Evolutionary conservation across 2,888 invertebrate species (phyloP).

Genomic region (Thecocarcelia acutangulata): DNA sequence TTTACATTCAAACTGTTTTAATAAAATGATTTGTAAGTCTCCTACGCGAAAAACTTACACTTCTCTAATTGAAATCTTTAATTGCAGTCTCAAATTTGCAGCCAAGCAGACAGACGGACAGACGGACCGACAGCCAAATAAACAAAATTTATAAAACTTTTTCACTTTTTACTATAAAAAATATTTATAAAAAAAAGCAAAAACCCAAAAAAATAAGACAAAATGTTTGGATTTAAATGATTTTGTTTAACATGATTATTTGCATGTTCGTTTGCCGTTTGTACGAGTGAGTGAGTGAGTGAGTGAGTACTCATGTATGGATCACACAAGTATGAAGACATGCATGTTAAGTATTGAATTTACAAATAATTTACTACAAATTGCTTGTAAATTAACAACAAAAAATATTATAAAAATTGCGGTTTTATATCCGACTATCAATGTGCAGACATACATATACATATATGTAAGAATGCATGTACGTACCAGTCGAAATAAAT

Average conservation of each 20-base stretch:
- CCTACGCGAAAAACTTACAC: conserved; percentile 53
- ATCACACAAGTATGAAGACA: background rate
- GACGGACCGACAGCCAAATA: conserved; percentile 1
- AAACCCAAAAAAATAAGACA: conserved; percentile 9
- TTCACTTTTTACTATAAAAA: conserved; percentile 28
- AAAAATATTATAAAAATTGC: background rate
- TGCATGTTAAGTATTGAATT: conserved; percentile 48
- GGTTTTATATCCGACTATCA: conserved; percentile 1
- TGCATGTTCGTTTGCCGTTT: conserved; percentile 29
- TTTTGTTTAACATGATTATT: conserved; percentile 57
- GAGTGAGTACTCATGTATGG: conserved; percentile 6
- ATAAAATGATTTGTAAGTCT: conserved; percentile 56
- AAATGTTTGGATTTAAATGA: conserved; percentile 47
- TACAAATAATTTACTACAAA: conserved; percentile 61
- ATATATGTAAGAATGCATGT: too few species aligned
- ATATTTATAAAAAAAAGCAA: background rate
- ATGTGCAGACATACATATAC: too few species aligned
- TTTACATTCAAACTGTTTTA: conserved; percentile 39
- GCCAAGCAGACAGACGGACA: conserved; percentile 3
- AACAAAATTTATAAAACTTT: background rate
- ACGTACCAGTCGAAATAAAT: background rate
- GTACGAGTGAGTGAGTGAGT: too few species aligned
- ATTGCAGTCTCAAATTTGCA: conserved; percentile 31
- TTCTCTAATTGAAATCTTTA: conserved; percentile 5
- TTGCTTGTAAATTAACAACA: conserved; percentile 50